phyloP scores from a whole-genome alignment of 2,113 vertebrate genomes.

The Malurus melanocephalus region DNA sequence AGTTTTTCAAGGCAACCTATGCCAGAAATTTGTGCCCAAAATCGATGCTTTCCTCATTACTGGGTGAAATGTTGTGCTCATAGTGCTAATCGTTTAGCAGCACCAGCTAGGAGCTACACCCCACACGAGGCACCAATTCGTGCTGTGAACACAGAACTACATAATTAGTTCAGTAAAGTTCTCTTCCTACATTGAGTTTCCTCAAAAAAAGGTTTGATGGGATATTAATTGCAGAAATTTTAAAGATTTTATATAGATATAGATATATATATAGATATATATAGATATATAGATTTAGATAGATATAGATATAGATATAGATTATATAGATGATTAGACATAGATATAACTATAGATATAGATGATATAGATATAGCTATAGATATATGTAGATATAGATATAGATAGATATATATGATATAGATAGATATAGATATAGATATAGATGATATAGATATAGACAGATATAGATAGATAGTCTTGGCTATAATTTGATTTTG shows the following conservation, averaged over 20 bases:
- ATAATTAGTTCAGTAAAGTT: neutral
- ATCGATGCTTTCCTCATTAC: neutral
- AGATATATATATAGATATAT: no score
- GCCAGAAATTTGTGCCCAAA: neutral
- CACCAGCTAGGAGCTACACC: neutral
- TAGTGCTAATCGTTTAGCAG: neutral
- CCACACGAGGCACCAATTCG: neutral
- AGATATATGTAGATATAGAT: no score
- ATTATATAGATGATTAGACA: no score
- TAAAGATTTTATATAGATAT: neutral
- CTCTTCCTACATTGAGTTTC: rapidly evolving
- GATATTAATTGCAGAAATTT: neutral
- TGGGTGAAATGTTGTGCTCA: neutral
- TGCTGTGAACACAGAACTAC: neutral
- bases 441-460: no score
- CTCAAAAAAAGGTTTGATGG: neutral
- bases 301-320: no score
- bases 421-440: no score
- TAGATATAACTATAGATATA: no score
- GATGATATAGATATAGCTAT: no score
- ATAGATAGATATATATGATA: no score
- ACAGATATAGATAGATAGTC: neutral
- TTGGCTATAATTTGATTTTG: neutral
- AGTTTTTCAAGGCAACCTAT: neutral
- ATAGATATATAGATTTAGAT: no score